Base-by-base conservation (phyloP, 2,113 vertebrate species). In the Tyto alba region DNA sequence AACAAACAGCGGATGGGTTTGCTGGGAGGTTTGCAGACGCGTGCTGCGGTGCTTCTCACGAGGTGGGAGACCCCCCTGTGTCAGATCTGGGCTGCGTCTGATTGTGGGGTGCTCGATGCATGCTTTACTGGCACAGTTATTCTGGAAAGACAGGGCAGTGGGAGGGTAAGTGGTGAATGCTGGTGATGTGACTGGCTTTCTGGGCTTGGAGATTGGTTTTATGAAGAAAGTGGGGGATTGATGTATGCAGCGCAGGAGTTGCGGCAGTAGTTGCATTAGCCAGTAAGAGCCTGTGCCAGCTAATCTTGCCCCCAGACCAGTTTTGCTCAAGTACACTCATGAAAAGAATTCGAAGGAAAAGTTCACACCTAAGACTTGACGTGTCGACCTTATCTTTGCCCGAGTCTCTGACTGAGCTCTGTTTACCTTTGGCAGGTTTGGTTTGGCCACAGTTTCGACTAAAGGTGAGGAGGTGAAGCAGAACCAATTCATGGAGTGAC, bases 391-490 rank as follows among this genome's bases (percentile, higher is more conserved):
- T 13, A 1, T 34, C 25, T 60, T 19, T 16, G n/a, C 36, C 59
- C 13, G 4, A 8, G 45, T 34, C 36, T 21, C 78, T 91, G 27
- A 86, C 50, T 20, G 2, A 20, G 27, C 27, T n/a, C 85, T 45
- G 38, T 97, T 96, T 96, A 22, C 79, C 91, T 93, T 90, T 7
- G 60, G 29, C 88, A 98, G 98, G 93, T 98, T 98, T 95, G 98
- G 98, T 8, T 95, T 98, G 97, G 93, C 97, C 94, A 74, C 97
- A 15, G 96, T 97, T 83, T 69, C 98, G 20, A 74, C 98, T 63
- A 98, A 98, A 98, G 98, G 98, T 98, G 97, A 97, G 97, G 87
- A 41, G 64, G 13, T 30, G 40, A 47, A 55, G n/a, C 64, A 85
- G 77, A 81, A 17, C 34, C 38, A 4, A 21, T 5, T 52, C 26